A percentile compares a stretch with the other conserved stretches of the same genome.
These are phyloP conservation scores for Dioctria rufipes DNA, from an alignment of 2,888 invertebrate genomes.

Conservation along the genomic window DNA sequence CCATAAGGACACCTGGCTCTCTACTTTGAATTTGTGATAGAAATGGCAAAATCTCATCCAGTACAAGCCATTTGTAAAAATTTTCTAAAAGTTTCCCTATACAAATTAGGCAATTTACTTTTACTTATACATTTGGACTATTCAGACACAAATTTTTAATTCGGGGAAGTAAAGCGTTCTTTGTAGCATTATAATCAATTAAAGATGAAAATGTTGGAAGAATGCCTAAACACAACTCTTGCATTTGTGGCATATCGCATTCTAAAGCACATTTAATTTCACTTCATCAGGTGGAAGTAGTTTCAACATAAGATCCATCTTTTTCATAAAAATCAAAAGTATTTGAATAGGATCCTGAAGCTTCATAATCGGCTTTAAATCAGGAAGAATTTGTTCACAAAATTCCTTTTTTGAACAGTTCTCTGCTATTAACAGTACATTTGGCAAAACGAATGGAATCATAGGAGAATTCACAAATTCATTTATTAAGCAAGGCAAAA, in stretches of 20 bases:
- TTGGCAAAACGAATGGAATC: conserved; percentile 97
- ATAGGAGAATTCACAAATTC: conserved; percentile 95
- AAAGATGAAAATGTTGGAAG: conserved; percentile 92
- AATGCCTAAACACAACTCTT: conserved; percentile 92
- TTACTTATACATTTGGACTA: conserved; percentile 87
- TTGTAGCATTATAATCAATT: conserved; percentile 95
- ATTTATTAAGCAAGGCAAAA: conserved; percentile 89
- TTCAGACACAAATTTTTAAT: conserved; percentile 91
- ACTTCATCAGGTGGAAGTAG: conserved; percentile 93
- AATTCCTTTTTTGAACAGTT: conserved; percentile 89
- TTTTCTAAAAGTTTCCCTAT: conserved; percentile 93
- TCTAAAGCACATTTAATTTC: conserved; percentile 93
- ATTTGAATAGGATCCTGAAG: conserved; percentile 95
- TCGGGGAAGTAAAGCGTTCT: conserved; percentile 92
- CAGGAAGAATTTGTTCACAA: conserved; percentile 84
- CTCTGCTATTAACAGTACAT: conserved; percentile 90
- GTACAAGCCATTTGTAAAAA: conserved; percentile 96
- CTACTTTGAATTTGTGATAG: conserved; percentile 90
- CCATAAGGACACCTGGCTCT: too few relatives aligned
- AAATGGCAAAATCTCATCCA: conserved; percentile 95
- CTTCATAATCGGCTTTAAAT: conserved; percentile 90
- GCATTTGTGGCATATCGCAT: conserved; percentile 86
- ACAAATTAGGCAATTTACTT: conserved; percentile 95
- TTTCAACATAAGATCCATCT: conserved; percentile 92
- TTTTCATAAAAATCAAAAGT: conserved; percentile 92